These are phyloP conservation scores for Tauraco hartlaubi DNA, from an alignment of 2,797 vertebrate species.

Conservation along the genomic window DNA sequence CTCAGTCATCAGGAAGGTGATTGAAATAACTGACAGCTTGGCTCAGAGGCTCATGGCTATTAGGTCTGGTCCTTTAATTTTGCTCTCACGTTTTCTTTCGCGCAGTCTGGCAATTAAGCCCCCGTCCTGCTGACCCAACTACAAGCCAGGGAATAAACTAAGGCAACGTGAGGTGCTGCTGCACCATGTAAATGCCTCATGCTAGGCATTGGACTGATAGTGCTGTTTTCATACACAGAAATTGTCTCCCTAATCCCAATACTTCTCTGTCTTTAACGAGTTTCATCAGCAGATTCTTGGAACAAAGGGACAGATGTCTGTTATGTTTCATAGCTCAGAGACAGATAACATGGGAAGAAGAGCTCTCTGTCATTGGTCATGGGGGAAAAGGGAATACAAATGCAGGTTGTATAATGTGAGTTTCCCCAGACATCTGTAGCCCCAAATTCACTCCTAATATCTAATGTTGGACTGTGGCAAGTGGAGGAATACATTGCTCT, in stretches of 20 bases:
- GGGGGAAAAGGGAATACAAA: background rate
- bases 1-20: background rate
- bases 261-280: background rate
- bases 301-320: background rate
- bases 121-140: background rate
- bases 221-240: background rate
- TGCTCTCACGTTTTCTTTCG: background rate
- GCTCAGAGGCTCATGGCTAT: background rate
- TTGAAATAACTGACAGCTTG: background rate
- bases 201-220: background rate
- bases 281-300: background rate
- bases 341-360: background rate
- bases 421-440: background rate
- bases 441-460: background rate
- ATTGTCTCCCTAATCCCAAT: background rate
- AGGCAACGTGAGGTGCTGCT: background rate
- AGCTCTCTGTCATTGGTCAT: fast-evolving
- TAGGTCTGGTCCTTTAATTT: background rate
- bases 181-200: background rate
- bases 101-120: background rate
- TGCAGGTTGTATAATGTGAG: background rate
- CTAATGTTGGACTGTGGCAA: background rate
- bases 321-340: background rate
- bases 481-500: background rate
- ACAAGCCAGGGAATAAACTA: background rate